A percentile compares a stretch with the other conserved stretches of the same genome.
Conservation (phyloP, 2,113 vertebrate genomes). For the Catharus fuscescens region DNA sequence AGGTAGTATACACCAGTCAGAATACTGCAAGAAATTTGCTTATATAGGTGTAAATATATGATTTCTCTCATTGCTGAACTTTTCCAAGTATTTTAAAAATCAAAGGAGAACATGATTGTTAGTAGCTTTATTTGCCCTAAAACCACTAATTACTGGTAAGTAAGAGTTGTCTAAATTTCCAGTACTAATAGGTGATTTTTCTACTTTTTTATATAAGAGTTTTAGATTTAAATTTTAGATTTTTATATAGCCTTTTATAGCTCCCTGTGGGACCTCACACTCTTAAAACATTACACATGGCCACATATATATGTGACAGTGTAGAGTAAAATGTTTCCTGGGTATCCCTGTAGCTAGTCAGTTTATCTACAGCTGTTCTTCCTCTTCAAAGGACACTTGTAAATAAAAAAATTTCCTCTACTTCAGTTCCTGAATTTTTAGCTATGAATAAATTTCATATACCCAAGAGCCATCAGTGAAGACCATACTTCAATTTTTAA, state of each 20-base stretch:
- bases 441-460: not conserved
- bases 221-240: not conserved
- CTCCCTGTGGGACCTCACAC: not conserved
- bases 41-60: not conserved
- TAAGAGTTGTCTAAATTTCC: not conserved
- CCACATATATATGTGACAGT: accelerated
- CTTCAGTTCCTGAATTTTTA: not conserved
- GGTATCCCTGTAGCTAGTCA: not conserved
- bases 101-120: not conserved
- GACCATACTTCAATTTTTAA: not conserved
- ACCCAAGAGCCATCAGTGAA: not conserved
- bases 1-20: not conserved
- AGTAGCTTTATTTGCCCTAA: not conserved
- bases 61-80: not conserved
- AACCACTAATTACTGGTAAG: not conserved
- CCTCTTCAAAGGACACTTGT: not conserved
- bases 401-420: not conserved
- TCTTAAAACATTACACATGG: not conserved
- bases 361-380: not conserved
- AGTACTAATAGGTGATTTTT: not conserved
- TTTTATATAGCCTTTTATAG: not conserved
- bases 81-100: not conserved
- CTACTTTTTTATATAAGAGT: no score
- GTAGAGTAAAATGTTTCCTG: not conserved
- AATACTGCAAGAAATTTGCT: not conserved